Percentiles rank a stretch among this genome's conserved stretches.
These are phyloP conservation scores for Crotalus helleri DNA, from an alignment of 2,113 vertebrate genomes.

Conservation along the genomic window DNA sequence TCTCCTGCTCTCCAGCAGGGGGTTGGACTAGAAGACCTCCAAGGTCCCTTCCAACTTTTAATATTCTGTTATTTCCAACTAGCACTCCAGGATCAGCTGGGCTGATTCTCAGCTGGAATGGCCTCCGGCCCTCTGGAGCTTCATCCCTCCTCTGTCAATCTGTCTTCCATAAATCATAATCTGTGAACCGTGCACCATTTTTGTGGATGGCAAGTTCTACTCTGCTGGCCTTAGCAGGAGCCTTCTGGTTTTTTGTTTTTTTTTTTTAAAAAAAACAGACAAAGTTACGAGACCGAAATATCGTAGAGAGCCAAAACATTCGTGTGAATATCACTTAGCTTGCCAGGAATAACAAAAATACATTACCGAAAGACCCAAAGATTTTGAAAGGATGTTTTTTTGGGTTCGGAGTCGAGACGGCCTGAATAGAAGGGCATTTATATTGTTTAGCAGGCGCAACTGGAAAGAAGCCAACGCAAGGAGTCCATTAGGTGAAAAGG, in stretches of 20 bases:
- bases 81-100: background rate
- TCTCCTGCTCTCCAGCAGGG: too few relatives aligned
- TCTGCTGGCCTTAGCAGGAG: background rate
- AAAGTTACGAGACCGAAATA: background rate
- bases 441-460: background rate
- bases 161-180: background rate
- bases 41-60: background rate
- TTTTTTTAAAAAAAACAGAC: background rate
- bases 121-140: background rate
- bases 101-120: background rate
- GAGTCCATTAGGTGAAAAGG: background rate
- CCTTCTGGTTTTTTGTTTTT: background rate
- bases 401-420: conserved; percentile 1
- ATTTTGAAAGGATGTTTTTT: background rate
- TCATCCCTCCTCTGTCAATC: background rate
- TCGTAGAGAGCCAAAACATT: conserved; percentile 2
- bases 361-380: background rate
- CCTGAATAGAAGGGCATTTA: conserved; percentile 23
- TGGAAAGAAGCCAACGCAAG: background rate
- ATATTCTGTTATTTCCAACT: background rate
- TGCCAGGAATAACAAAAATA: conserved; percentile 1
- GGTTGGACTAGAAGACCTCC: too few relatives aligned
- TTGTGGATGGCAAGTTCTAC: background rate
- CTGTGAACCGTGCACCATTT: background rate
- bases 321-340: background rate